These are phyloP conservation scores for Drosophila bocki DNA, from an alignment of 1,140 invertebrate genomes.

Conservation along the genomic window DNA sequence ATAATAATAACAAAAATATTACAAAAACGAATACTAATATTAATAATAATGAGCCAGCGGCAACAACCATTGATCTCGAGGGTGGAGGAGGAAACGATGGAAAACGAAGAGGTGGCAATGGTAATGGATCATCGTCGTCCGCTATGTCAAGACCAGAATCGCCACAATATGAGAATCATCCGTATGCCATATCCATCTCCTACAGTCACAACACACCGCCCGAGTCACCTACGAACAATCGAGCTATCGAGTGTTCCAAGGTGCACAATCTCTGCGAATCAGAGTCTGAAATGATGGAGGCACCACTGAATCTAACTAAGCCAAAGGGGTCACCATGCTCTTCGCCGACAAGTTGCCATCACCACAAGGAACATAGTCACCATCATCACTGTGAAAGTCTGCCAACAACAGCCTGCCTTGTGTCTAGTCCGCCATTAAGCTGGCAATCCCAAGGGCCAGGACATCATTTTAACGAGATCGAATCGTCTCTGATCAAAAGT, in stretches of 20 bases:
- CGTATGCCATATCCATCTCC: constrained; percentile 12
- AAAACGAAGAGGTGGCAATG: constrained; percentile 11
- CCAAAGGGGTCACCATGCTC: constrained; percentile 88
- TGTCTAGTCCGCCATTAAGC: constrained; percentile 78
- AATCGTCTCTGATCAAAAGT: constrained; percentile 52
- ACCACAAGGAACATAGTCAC: constrained; percentile 23
- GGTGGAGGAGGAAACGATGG: constrained; percentile 9
- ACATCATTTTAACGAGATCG: constrained; percentile 58
- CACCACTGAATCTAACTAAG: constrained; percentile 95
- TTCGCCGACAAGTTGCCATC: constrained; percentile 45
- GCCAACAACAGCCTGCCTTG: constrained; percentile 38
- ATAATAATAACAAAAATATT: constrained; percentile 44
- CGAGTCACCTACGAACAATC: constrained; percentile 68
- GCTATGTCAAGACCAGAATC: constrained; percentile 40
- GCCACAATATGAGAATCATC: constrained; percentile 18
- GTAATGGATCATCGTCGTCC: constrained; percentile 6
- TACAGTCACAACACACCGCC: constrained; percentile 85
- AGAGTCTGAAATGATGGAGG: constrained; percentile 87
- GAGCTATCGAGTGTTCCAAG: constrained; percentile 32
- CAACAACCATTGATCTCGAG: constrained; percentile 19
- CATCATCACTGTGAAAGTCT: constrained; percentile 45
- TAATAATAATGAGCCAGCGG: constrained; percentile 33
- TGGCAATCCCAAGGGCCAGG: constrained; percentile 62
- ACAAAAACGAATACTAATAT: constrained; percentile 33
- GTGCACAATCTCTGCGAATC: constrained; percentile 36